Evolutionary conservation across 2,888 invertebrate species (phyloP), one percentile per base, ranked within the genome.

Genomic region (Pseudococcus jackbeardsleyi): DNA sequence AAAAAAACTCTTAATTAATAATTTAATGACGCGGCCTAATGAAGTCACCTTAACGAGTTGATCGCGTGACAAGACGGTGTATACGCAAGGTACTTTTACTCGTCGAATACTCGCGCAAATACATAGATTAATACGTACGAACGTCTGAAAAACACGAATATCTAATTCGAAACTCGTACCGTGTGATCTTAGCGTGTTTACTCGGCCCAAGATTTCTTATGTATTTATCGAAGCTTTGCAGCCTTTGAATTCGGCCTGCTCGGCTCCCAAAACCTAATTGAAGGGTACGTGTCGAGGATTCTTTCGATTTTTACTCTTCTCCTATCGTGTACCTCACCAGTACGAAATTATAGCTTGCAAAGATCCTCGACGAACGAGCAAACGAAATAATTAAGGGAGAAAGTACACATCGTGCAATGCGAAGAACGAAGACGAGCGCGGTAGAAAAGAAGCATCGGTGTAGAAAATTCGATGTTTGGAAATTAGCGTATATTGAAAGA

Each of bases 401-500:
- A 64, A 22, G 22, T 50, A 50, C 17, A 50, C 26, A 72, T 72
- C 12, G 72, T 33, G 33, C 33, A 12, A 72, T 15, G 17, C 19
- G 17, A 64, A 19, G 64, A 64, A 64, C 3, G 64, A 0, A 64
- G 17, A 68, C 26, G 22, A 68, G 64, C 68, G 68, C 4, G 72
- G 72, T 22, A 19, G 33, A 72, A 72, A 72, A 72, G 39, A 79
- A 42, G 79, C 79, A 72, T 79, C 79, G 79, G 12, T 42, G 39
- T 79, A 79, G 79, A 79, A 72, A 72, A 79, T 46, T 79, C 79
- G 42, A 39, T 42, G 79, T 79, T 72, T 33, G 68, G 68, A 72
- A 72, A 72, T 72, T 72, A 72, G 68, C 68, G 68, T 72, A 26
- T 72, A 72, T 72, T 79, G 79, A 79, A 59, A 59, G 79, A 79